phyloP scores from a whole-genome alignment of 1,140 invertebrate species.

The Drosophila busckii region DNA sequence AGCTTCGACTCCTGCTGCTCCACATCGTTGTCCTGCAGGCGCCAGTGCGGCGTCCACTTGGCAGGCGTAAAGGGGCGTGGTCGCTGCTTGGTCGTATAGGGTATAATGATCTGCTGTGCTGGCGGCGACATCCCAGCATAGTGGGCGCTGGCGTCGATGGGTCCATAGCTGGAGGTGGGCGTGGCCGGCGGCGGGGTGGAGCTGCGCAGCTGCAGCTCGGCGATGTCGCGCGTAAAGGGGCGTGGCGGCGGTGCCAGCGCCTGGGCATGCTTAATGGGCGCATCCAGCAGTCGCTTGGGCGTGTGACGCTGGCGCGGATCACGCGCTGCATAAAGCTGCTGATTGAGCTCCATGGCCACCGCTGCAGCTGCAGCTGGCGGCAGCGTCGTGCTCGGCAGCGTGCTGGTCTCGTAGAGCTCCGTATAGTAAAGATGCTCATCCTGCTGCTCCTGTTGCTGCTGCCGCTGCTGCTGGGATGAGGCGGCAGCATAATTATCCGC shows the following conservation, averaged over 20 bases:
- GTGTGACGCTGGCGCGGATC: constrained; percentile 51
- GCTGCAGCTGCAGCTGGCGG: constrained; percentile 9
- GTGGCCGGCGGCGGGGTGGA: constrained; percentile 54
- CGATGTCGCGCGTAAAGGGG: constrained; percentile 70
- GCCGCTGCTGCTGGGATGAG: constrained; percentile 55
- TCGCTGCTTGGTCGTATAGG: constrained; percentile 84
- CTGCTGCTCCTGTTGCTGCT: constrained; percentile 39
- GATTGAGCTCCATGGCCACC: constrained; percentile 39
- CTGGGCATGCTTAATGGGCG: constrained; percentile 59
- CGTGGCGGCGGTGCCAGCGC: constrained; percentile 26
- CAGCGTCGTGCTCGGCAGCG: constrained; percentile 17
- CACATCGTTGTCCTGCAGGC: constrained; percentile 44
- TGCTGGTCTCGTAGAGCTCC: constrained; percentile 36
- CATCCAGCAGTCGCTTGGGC: constrained; percentile 66
- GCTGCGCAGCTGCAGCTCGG: constrained; percentile 55
- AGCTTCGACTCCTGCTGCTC: constrained; percentile 79
- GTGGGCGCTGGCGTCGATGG: constrained; percentile 68
- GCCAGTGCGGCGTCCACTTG: constrained; percentile 33
- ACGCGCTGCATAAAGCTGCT: constrained; percentile 13
- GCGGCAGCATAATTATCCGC: constrained; percentile 78
- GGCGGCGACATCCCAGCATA: constrained; percentile 71
- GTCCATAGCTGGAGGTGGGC: constrained; percentile 71
- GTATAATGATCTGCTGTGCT: constrained; percentile 85
- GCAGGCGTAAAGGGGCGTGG: constrained; percentile 80
- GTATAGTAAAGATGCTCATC: constrained; percentile 17